Evolutionary conservation across 2,888 invertebrate genomes (phyloP).

Genomic region (Laspeyria flexula): DNA sequence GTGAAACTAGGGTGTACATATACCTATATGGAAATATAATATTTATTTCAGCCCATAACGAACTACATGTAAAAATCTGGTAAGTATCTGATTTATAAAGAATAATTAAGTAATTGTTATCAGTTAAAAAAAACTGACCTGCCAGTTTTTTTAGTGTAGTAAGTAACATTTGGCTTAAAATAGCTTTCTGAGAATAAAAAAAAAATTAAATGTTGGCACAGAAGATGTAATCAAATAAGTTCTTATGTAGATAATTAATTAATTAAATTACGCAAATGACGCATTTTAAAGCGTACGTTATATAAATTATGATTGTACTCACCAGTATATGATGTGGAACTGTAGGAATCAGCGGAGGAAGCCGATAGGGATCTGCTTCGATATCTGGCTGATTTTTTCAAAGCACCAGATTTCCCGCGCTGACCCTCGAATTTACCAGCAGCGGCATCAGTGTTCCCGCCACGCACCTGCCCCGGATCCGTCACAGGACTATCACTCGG

Average conservation of each 20-base stretch:
- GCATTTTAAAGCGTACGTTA: too few species aligned
- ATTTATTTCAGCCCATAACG: too few species aligned
- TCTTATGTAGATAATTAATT: background rate
- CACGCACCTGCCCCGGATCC: slow-evolving; percentile 89
- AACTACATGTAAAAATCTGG: too few species aligned
- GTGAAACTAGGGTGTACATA: too few species aligned
- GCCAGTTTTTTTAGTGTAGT: too few species aligned
- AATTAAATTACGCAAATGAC: background rate
- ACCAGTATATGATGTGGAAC: slow-evolving; percentile 91
- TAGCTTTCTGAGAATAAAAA: too few species aligned
- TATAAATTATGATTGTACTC: too few species aligned
- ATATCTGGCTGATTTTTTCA: slow-evolving; percentile 95
- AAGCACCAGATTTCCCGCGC: slow-evolving; percentile 88
- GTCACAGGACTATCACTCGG: slow-evolving; percentile 91
- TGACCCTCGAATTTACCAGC: slow-evolving; percentile 79
- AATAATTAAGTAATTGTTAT: too few species aligned
- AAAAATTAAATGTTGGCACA: background rate
- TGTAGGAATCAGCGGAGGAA: slow-evolving; percentile 97
- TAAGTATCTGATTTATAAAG: too few species aligned
- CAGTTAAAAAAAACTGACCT: too few species aligned
- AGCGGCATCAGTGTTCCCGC: slow-evolving; percentile 67
- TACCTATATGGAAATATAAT: too few species aligned
- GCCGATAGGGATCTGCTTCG: slow-evolving; percentile 96
- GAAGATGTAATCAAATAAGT: background rate
- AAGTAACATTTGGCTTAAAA: too few species aligned